phyloP scores from a whole-genome alignment of 92 coral and sea anemone genomes.

The Muricea muricata region DNA sequence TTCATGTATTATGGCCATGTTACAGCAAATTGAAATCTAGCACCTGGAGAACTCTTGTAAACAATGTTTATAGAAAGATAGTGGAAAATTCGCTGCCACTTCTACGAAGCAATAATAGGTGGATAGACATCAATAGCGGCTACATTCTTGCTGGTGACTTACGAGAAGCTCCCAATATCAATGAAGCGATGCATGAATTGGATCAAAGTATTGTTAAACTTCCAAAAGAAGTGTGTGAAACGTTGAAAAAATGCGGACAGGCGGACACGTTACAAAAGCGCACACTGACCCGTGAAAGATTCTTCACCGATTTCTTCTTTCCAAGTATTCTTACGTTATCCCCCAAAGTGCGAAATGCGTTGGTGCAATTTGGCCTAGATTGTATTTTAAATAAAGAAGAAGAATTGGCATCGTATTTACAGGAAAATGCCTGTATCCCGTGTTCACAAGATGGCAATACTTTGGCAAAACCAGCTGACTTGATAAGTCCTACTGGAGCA shows the following conservation, averaged over 20 bases:
- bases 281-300: slow-evolving; percentile 73
- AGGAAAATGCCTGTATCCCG: slow-evolving; percentile 68
- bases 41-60: slow-evolving; percentile 71
- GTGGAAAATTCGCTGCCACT: slow-evolving; percentile 55
- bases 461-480: slow-evolving; percentile 70
- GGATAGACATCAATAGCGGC: slow-evolving; percentile 64
- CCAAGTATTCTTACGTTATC: slow-evolving; percentile 58
- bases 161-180: slow-evolving; percentile 56
- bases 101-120: slow-evolving; percentile 62
- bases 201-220: slow-evolving; percentile 69
- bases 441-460: slow-evolving; percentile 51
- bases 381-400: slow-evolving; percentile 69
- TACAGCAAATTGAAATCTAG: slow-evolving; percentile 59
- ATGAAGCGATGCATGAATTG: slow-evolving; percentile 49
- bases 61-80: slow-evolving; percentile 64
- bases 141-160: slow-evolving; percentile 60
- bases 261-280: slow-evolving; percentile 45
- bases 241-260: slow-evolving; percentile 64
- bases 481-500: slow-evolving; percentile 69
- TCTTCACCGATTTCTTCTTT: slow-evolving; percentile 73
- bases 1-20: slow-evolving; percentile 78
- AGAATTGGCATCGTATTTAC: slow-evolving; percentile 50
- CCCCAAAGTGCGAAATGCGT: slow-evolving; percentile 56
- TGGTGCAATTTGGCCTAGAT: slow-evolving; percentile 75
- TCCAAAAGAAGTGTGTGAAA: slow-evolving; percentile 66